Evolutionary conservation across 2,888 invertebrate genomes (phyloP), one percentile per base, ranked within the genome.

Genomic region (Desoria tigrina): DNA sequence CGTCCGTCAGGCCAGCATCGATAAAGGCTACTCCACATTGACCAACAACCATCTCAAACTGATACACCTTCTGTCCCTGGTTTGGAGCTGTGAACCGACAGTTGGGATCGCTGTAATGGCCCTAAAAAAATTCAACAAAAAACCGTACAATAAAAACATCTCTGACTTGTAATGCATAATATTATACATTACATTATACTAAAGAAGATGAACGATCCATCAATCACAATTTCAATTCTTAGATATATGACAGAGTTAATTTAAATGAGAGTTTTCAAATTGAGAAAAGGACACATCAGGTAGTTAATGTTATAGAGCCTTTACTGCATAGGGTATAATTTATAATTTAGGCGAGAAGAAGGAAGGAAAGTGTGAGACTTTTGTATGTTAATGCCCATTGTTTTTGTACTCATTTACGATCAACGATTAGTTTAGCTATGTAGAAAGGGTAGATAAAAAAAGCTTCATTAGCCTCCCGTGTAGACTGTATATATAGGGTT

Each of bases 11-110:
- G 76, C 89, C 89, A 65, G 88, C 88, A 74, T 89, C 90, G 76
- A 88, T 86, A 80, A 90, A 90, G 79, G 88, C 86, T 0, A 90
- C 90, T 26, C 90, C 90, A 74, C 90, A 90, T 50, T 86, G 86
- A 75, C 90, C 87, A 16, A 90, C 79, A 74, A 84, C 87, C 14
- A 91, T 87, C 0, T 88, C 89, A 78, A 91, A 90, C 0, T 87
- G 85, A 78, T 86, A 90, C 78, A 86, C 86, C 0, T 83, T 84
- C 79, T 86, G 84, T 18, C 86, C 87, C 0, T 88, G 87, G 78
- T 88, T 88, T 78, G 87, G 86, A 73, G 83, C 83, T 0, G 90
- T 90, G 78, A 90, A 90, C 23, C 88, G 83, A 78, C 91, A 91
- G 56, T 86, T 85, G 0, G 86, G 84, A 73, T 86, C 86, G 74